Evolutionary conservation across 2,797 vertebrate genomes (phyloP), one percentile per base, ranked within the genome.

Genomic region (Buphagus erythrorhynchus): DNA sequence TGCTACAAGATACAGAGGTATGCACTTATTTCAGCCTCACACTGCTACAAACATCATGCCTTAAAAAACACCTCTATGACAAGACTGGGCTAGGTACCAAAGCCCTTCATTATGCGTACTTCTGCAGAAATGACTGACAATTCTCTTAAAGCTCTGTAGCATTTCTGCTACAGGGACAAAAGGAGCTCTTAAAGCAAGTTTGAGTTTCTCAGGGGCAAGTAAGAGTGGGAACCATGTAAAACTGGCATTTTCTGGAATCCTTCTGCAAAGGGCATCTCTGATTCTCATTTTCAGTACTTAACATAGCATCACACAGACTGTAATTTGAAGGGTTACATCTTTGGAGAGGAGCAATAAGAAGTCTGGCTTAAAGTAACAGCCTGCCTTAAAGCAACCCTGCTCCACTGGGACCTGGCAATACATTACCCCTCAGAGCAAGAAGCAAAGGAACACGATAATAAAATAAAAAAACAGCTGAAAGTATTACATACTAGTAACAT

Each of bases 1-100:
- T 4, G 25, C 19, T 71, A 59, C 1, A 4, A 58, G n/a, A 73
- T 3, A 36, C 0, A 0, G 10, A 80, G 72, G 9, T 0, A 0
- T 11, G 43, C 16, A 4, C 18, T n/a, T 29, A 28, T 14, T 59
- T 80, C 8, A 5, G 54, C 25, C 52, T 62, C 51, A 40, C 18
- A 13, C 24, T 28, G 28, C 58, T 49, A 33, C 54, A 73, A 65
- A n/a, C 20, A 92, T 1, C 59, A 75, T 3, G 55, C 45, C 43
- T 40, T 38, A 11, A 65, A 87, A 84, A 38, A 4, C 14, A 16
- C 17, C 74, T 13, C 59, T 42, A 4, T 1, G 11, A 24, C 0
- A 42, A 16, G 35, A 28, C 43, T 16, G 57, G 40, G 63, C 17
- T 6, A 48, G 25, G 35, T 54, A 72, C 38, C 66, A 71, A 67